A percentile compares a stretch with the other conserved stretches of the same genome.
Evolutionary conservation across 1,140 invertebrate genomes (phyloP).

Genomic region (Ctenoplectra terminalis): DNA sequence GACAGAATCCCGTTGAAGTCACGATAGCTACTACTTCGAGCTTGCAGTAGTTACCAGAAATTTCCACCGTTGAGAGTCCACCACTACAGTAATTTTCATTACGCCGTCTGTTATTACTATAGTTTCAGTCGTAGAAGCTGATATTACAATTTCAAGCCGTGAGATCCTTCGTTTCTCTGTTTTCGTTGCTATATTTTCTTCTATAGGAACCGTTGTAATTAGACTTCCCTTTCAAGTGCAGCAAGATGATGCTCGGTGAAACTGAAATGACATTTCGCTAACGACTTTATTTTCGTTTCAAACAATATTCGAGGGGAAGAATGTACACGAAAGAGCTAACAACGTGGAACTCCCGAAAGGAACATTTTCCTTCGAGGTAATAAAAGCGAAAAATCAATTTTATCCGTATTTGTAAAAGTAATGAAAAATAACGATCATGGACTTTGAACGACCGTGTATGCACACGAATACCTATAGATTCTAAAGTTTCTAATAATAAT

Average conservation of each 20-base stretch:
- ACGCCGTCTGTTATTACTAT: constrained; percentile 29
- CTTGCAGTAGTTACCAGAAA: background rate
- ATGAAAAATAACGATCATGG: background rate
- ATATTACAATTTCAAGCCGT: constrained; percentile 16
- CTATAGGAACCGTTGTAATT: constrained; percentile 17
- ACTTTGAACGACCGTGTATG: background rate
- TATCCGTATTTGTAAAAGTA: background rate
- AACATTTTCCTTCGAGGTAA: background rate
- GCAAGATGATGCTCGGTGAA: background rate
- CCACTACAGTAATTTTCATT: constrained; percentile 22
- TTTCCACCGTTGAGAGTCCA: constrained; percentile 12
- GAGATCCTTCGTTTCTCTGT: constrained; percentile 4
- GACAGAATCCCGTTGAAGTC: background rate
- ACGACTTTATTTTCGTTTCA: background rate
- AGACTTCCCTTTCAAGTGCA: constrained; percentile 9
- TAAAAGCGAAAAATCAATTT: background rate
- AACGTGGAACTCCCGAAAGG: background rate
- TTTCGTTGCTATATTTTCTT: constrained; percentile 17
- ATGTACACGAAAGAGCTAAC: background rate
- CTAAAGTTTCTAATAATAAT: too few relatives aligned
- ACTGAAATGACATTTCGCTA: constrained; percentile 13
- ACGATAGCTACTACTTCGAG: too few relatives aligned
- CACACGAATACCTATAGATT: too few relatives aligned
- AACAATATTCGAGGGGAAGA: background rate
- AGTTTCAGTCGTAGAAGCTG: background rate